Base-by-base conservation (phyloP, 2,888 invertebrate species). In the Cosmia pyralina region DNA sequence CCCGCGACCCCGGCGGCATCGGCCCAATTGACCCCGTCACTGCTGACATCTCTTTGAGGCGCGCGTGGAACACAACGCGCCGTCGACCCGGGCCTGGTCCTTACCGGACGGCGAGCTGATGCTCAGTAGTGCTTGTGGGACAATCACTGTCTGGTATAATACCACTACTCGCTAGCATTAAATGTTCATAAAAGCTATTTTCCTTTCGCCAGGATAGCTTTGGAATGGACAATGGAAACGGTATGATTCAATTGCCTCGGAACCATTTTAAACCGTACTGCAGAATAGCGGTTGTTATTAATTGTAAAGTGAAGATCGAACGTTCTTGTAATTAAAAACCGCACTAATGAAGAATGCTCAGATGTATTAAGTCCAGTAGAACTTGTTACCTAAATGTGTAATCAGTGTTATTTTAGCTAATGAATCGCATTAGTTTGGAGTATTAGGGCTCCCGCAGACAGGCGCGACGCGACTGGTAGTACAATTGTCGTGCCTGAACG, bases 211-310 rank as follows among this genome's bases (percentile, higher is more conserved):
- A 3, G n/a, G 8, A 65, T 13, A n/a, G 28, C 53, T 50, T 52
- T n/a, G n/a, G 6, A 63, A 75, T 41, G 28, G 4, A 69, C n/a
- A 17, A 63, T 69, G 34, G 13, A 63, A 58, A 57, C 17, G 22
- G 19, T 63, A 48, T 59, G 34, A 48, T 58, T 38, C 17, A 34
- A 58, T 75, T 63, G 38, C 11, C 48, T 15, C 53, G 28, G 13
- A 76, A 46, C n/a, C 41, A 76, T 59, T 69, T 58, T 34, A 48
- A 6, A 58, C n/a, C 17, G n/a, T 38, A 28, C 13, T 52, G 44
- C 69, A 52, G 41, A 28, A 52, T 2, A 41, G 52, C 19, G n/a
- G 46, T 64, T 59, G 11, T 48, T 60, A 69, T 41, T 46, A 38
- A 59, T 58, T 28, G n/a, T 15, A 6, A 41, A 38, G 17, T 57